Evolutionary conservation across 2,797 vertebrate species (phyloP), one percentile per base, ranked within the genome.

Genomic region (Hephaestus fuliginosus): DNA sequence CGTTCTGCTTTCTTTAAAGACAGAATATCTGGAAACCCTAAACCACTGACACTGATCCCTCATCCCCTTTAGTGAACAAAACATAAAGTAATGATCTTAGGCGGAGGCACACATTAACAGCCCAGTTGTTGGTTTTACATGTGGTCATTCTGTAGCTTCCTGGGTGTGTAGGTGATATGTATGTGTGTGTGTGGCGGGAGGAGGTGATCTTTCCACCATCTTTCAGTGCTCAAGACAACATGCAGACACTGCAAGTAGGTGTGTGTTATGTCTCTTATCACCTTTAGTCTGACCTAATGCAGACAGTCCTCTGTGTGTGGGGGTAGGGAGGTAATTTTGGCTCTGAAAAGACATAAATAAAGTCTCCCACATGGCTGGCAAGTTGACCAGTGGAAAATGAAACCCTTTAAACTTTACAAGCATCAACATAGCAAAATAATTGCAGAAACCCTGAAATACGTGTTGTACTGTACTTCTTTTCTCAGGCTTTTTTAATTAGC

Each of bases 261-360:
- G 83, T 91, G 85, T 82, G 81, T 88, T 86, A 78, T 77, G 89
- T 89, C 81, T 88, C 73, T 89, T 87, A 88, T 90, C 80, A 70
- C 85, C 76, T 74, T 72, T 25, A 7, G 58, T 48, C 72, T 87
- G 85, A 92, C 81, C 78, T 49, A 68, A 41, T 46, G 60, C 82
- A 90, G 83, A 71, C 71, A 52, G 68, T 52, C 39, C 7, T 65
- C 65, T n/a, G 51, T 75, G 39, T 28, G 77, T 43, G 58, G 74
- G 71, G 78, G 62, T 43, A n/a, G 69, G 70, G 60, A 43, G 36
- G 49, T 46, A 30, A 36, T 63, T 77, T 58, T 73, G 81, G 58
- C 62, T 82, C 76, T 71, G 72, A 81, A 69, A 81, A 61, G 48
- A 76, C 65, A 80, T 82, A 78, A 84, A 83, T 89, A 75, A 90